Base-by-base conservation (phyloP, 2,888 invertebrate species). In the Horisme vitalbata region DNA sequence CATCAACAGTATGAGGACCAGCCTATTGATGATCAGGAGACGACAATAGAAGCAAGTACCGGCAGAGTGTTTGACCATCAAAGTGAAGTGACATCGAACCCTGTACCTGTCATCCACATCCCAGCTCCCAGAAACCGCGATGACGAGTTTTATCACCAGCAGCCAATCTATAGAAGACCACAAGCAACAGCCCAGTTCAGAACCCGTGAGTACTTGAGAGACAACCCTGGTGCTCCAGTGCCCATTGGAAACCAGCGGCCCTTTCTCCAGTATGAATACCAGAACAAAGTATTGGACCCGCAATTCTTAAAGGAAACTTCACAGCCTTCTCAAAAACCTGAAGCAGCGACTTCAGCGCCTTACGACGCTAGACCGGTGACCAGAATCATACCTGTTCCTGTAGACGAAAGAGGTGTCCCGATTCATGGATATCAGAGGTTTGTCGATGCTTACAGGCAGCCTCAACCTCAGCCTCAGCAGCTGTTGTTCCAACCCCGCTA, bases 91-190 rank as follows among this genome's bases (percentile, higher is more conserved):
- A 91, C 91, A 4, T 83, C 91, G 12, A 91, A 87, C 38, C 84
- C 92, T 36, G 82, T 91, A 45, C 91, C 91, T 39, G 84, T 91
- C 0, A 79, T 91, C 15, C 91, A 92, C 60, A 90, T 92, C 39
- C 91, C 91, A 35, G 68, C 77, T 5, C 79, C 79, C n/a, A 72
- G 83, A 41, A 78, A 82, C 3, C 64, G 68, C 1, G 79, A 85
- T 10, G 87, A 83, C 10, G 84, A 78, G 35, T 44, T 78, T 6
- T 84, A 86, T 36, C 82, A 89, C 39, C 82, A 89, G 38, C 81
- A 84, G 45, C 83, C 82, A 1, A 72, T 88, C 34, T 84, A 87
- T 44, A 73, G 75, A 55, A 69, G 83, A 43, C 84, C 81, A 4
- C 55, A 67, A 35, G 58, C 88, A 3, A 61, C 79, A 0, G 63